phyloP scores from a whole-genome alignment of 2,797 vertebrate genomes.

The Enteromius trimaculatus region DNA sequence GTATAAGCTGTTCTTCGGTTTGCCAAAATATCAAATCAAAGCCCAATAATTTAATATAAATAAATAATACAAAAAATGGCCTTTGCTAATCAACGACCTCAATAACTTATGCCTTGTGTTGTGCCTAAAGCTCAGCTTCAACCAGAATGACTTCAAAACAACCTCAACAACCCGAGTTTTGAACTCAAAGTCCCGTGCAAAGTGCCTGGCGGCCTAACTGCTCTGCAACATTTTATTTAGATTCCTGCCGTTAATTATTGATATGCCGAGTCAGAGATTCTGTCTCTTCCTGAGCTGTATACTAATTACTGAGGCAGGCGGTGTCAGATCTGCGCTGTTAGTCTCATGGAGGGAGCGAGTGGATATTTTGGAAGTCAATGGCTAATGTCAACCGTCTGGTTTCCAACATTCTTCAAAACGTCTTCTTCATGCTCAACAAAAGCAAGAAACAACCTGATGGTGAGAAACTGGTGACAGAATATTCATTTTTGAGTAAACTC shows the following conservation, averaged over 20 bases:
- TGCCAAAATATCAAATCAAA: conserved; percentile 6
- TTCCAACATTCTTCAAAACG: not conserved
- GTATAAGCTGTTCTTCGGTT: not conserved
- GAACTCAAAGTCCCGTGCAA: not conserved
- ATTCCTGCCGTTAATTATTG: conserved; percentile 65
- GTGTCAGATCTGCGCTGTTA: conserved; percentile 57
- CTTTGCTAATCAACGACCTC: not conserved
- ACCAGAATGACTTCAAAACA: not conserved
- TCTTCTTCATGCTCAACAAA: not conserved
- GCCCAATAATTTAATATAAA: not conserved
- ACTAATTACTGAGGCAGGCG: conserved; percentile 56
- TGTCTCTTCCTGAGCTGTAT: conserved; percentile 52
- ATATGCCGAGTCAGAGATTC: conserved; percentile 55
- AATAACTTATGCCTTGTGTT: too few relatives aligned
- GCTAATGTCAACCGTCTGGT: not conserved
- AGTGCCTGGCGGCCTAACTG: not conserved
- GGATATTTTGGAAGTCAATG: not conserved
- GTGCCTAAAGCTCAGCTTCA: too few relatives aligned
- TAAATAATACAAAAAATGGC: not conserved
- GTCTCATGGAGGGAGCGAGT: conserved; percentile 36
- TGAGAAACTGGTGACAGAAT: not conserved
- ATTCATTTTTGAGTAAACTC: not conserved
- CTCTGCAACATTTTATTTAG: conserved; percentile 58
- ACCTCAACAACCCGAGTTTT: not conserved
- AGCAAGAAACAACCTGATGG: not conserved